Conservation (phyloP, 2,888 invertebrate species). For the Seira musarum region DNA sequence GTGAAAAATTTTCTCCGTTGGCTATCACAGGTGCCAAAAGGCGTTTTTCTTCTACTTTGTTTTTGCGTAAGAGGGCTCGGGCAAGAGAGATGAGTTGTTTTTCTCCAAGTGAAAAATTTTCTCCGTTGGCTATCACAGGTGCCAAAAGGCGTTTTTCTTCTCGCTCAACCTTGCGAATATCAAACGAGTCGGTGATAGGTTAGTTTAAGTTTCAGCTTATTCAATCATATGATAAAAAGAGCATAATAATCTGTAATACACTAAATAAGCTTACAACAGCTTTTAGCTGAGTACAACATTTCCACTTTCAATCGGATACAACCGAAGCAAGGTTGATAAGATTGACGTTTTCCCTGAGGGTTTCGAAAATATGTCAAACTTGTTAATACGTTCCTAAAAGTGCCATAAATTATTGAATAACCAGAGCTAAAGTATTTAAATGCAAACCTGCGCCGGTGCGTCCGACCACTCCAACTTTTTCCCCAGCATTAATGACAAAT, state of each 20-base stretch:
- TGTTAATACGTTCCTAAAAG: too few species aligned
- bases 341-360: constrained; percentile 70
- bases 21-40: constrained; percentile 61
- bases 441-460: constrained; percentile 75
- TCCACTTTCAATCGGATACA: constrained; percentile 70
- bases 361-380: too few species aligned
- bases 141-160: constrained; percentile 68
- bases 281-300: too few species aligned
- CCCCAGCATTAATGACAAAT: constrained; percentile 73
- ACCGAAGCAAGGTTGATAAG: constrained; percentile 69
- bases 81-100: constrained; percentile 71
- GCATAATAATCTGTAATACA: too few species aligned
- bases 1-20: constrained; percentile 70
- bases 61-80: constrained; percentile 71
- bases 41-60: constrained; percentile 67
- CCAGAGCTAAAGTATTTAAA: neutral
- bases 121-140: constrained; percentile 67
- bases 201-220: too few species aligned
- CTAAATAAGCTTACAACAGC: too few species aligned
- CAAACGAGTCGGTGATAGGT: too few species aligned
- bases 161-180: constrained; percentile 70
- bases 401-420: too few species aligned
- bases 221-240: too few species aligned
- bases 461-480: constrained; percentile 76
- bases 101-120: constrained; percentile 71